phyloP scores from a whole-genome alignment of 2,113 vertebrate species.

The Arvicanthis niloticus region DNA sequence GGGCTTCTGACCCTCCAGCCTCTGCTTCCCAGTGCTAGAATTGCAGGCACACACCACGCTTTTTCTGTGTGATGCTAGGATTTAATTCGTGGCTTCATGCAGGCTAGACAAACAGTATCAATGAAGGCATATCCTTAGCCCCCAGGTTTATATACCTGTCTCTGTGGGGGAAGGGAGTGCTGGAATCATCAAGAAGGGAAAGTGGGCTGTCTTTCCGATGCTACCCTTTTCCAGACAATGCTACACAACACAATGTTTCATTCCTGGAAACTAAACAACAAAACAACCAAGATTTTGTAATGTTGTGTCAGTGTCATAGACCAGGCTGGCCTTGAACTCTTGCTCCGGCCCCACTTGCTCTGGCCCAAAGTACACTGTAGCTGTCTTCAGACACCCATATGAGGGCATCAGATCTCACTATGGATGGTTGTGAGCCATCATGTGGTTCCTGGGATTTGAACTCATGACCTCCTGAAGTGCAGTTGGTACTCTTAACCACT shows the following conservation, averaged over 20 bases:
- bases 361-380: no score
- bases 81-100: background rate
- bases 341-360: no score
- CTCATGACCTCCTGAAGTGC: no score
- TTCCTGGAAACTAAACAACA: background rate
- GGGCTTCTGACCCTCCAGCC: background rate
- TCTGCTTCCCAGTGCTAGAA: background rate
- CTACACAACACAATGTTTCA: background rate
- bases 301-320: background rate
- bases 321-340: background rate
- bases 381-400: no score
- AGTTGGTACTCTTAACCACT: no score
- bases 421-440: no score
- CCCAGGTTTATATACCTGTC: background rate
- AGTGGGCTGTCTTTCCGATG: background rate
- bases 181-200: background rate
- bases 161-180: background rate
- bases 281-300: background rate
- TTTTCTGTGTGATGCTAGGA: background rate
- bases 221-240: background rate
- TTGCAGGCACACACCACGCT: accelerated
- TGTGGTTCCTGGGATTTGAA: no score
- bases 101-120: background rate
- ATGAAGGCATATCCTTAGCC: background rate
- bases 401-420: no score